Base-by-base conservation (phyloP, 1,140 invertebrate species). In the Caenorhabditis tropicalis region DNA sequence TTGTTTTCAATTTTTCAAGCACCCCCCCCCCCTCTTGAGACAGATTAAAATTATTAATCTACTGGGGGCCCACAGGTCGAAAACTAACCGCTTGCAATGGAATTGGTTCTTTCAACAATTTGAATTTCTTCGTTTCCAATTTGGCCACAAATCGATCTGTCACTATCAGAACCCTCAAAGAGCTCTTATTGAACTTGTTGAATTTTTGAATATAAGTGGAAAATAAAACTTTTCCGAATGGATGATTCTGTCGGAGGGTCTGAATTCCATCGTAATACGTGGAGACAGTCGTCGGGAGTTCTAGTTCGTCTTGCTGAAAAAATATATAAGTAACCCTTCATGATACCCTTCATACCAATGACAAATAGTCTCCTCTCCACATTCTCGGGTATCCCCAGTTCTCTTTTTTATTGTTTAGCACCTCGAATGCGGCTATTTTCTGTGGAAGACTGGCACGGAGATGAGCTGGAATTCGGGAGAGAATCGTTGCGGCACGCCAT, bases 331-430 rank as follows among this genome's bases (percentile, higher is more conserved):
- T n/a, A n/a, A n/a, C n/a, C n/a, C n/a, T n/a, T n/a, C n/a, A n/a
- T n/a, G n/a, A n/a, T 21, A 3, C 19, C 31, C 39, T 49, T 9
- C 65, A 53, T 16, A 87, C 83, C 43, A 82, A 33, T 9, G 94
- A 93, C 81, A 98, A 92, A 91, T 98, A 98, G 92, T 98, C 96
- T 36, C 96, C 96, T 86, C 95, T 93, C 97, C 97, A 98, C 85
- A 94, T 93, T 36, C 96, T 92, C 5, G 93, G 93, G 70, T 95
- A 94, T 0, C 97, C 96, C 94, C 95, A 98, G 80, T 95, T 93
- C 1, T 92, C 89, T 46, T 96, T 93, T 83, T 95, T 94, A 0
- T 94, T 94, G 74, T 94, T 93, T 16, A 98, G 92, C 6, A 94
- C 94, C 60, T 95, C 94, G 24, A 95, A 95, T 0, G 96, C 95